Conservation (phyloP, 2,113 vertebrate species). For the Sceloporus undulatus region DNA sequence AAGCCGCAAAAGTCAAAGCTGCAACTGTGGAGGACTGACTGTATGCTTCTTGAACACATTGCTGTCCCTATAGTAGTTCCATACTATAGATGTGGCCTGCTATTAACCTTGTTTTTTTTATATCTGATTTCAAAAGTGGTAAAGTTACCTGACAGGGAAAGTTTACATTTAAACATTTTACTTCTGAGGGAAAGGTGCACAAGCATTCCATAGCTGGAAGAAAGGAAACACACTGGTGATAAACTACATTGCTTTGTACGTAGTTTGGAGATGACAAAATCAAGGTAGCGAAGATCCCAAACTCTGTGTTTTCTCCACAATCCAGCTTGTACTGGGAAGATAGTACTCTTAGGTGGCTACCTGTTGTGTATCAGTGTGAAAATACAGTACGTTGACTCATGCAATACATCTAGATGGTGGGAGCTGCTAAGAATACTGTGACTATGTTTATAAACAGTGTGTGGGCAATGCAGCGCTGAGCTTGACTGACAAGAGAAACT, state of each 20-base stretch:
- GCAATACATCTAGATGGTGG: neutral
- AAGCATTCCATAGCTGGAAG: neutral
- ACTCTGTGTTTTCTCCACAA: neutral
- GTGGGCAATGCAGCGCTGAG: neutral
- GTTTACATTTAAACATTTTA: too few relatives aligned
- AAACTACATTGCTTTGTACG: neutral
- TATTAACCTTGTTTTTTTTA: neutral
- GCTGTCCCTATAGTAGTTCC: too few relatives aligned
- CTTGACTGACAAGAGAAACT: neutral
- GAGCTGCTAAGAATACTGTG: neutral
- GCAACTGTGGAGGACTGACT: too few relatives aligned
- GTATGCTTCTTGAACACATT: too few relatives aligned
- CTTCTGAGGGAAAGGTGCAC: neutral
- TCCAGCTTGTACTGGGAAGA: neutral
- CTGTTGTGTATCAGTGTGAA: neutral
- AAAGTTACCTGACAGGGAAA: neutral
- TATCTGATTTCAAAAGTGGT: neutral
- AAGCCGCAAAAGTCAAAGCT: too few relatives aligned
- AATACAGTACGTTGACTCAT: neutral
- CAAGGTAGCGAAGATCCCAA: neutral
- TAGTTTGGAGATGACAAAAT: neutral
- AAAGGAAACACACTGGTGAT: neutral
- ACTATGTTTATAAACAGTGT: constrained; percentile 3
- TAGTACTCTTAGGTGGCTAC: neutral
- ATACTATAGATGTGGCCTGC: too few relatives aligned